Evolutionary conservation across 1,140 invertebrate genomes (phyloP).

Genomic region (Zaprionus nigranus): DNA sequence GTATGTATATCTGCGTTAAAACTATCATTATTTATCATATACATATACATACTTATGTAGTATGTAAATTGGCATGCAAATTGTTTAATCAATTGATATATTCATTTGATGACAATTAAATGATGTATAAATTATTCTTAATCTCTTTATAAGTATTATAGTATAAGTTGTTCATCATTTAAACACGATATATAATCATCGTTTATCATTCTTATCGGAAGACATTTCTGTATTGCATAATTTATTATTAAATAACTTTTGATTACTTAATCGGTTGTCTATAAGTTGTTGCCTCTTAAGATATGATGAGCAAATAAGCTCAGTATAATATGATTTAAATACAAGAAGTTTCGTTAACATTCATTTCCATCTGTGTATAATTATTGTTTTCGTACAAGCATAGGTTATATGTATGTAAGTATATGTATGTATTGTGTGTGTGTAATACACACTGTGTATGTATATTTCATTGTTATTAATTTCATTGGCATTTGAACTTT

Average conservation of each 20-base stretch:
- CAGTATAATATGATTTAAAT: slow-evolving; percentile 44
- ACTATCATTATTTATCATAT: neutral
- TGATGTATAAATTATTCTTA: slow-evolving; percentile 22
- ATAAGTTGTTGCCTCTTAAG: slow-evolving; percentile 5
- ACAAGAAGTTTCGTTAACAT: slow-evolving; percentile 50
- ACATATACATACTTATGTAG: slow-evolving; percentile 3
- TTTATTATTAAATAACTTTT: slow-evolving; percentile 46
- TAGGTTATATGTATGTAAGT: slow-evolving; percentile 11
- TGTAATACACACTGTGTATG: slow-evolving; percentile 21
- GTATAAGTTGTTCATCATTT: slow-evolving; percentile 2
- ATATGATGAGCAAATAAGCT: slow-evolving; percentile 52
- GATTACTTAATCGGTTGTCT: slow-evolving; percentile 50
- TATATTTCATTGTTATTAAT: slow-evolving; percentile 37
- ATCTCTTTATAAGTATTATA: slow-evolving; percentile 13
- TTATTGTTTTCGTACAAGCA: slow-evolving; percentile 43
- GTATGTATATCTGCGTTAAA: neutral
- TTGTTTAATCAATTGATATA: slow-evolving; percentile 5
- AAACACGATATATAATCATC: slow-evolving; percentile 32
- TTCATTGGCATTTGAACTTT: slow-evolving; percentile 28
- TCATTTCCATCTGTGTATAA: slow-evolving; percentile 46
- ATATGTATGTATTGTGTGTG: slow-evolving; percentile 15
- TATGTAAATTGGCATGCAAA: slow-evolving; percentile 1
- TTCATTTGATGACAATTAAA: neutral
- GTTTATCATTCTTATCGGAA: slow-evolving; percentile 48
- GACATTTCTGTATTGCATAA: slow-evolving; percentile 67